These are phyloP conservation scores for Tetranychus truncatus DNA, from an alignment of 2,888 invertebrate genomes.

Conservation along the genomic window DNA sequence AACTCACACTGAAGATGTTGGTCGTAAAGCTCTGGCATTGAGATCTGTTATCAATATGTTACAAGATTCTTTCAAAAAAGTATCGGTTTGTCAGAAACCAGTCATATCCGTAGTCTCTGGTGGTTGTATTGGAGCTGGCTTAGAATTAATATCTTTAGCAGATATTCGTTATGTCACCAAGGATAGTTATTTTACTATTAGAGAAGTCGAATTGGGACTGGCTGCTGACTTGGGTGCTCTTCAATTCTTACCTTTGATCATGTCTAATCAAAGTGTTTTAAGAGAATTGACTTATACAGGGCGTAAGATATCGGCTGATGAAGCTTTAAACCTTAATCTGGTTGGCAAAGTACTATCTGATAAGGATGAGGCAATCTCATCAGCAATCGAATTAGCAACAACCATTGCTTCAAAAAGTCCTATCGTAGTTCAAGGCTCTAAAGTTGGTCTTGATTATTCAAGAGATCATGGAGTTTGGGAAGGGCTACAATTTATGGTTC, in stretches of 20 bases:
- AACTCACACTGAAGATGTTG: slow-evolving; percentile 44
- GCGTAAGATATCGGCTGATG: slow-evolving; percentile 55
- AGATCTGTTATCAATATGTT: slow-evolving; percentile 45
- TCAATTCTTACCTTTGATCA: slow-evolving; percentile 72
- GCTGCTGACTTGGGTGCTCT: slow-evolving; percentile 89
- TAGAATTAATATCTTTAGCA: slow-evolving; percentile 67
- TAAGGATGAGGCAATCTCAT: slow-evolving; percentile 50
- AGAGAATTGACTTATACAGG: slow-evolving; percentile 75
- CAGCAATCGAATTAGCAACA: slow-evolving; percentile 53
- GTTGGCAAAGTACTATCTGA: slow-evolving; percentile 56
- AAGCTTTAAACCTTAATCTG: slow-evolving; percentile 56
- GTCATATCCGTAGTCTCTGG: slow-evolving; percentile 71
- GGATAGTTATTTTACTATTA: slow-evolving; percentile 79
- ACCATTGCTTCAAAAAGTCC: slow-evolving; percentile 74
- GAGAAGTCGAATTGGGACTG: slow-evolving; percentile 56
- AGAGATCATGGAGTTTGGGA: slow-evolving; percentile 69
- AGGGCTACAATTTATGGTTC: slow-evolving; percentile 74
- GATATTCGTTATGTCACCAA: slow-evolving; percentile 78
- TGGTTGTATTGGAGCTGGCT: slow-evolving; percentile 74
- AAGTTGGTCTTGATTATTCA: slow-evolving; percentile 61
- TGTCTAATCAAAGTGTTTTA: slow-evolving; percentile 67
- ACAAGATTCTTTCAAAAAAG: slow-evolving; percentile 56
- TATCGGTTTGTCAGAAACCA: slow-evolving; percentile 78
- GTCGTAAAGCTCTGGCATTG: slow-evolving; percentile 51
- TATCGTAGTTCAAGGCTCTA: slow-evolving; percentile 79